phyloP scores from a whole-genome alignment of 2,888 invertebrate species.

The Drosophila buzzatii region DNA sequence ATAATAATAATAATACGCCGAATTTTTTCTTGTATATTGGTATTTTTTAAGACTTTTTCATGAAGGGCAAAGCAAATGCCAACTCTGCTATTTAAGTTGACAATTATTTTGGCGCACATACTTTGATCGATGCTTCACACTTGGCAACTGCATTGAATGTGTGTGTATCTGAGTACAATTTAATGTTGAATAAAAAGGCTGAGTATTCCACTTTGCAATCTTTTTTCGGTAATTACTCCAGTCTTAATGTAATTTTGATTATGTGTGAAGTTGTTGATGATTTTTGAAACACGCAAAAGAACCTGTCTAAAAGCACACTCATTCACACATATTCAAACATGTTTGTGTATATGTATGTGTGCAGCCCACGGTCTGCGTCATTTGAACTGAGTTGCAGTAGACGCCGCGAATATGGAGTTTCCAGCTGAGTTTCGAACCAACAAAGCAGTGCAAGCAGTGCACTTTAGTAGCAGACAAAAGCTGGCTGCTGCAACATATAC shows the following conservation, averaged over 20 bases:
- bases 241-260: background rate
- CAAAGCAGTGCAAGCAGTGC: conserved; percentile 15
- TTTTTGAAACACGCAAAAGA: background rate
- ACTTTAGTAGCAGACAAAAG: background rate
- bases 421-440: background rate
- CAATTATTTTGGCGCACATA: background rate
- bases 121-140: background rate
- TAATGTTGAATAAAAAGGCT: background rate
- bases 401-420: background rate
- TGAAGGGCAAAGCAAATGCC: background rate
- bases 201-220: background rate
- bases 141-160: background rate
- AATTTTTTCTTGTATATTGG: background rate
- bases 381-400: background rate
- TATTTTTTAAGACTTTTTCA: background rate
- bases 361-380: background rate
- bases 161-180: background rate
- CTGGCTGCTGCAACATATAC: background rate
- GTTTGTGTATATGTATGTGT: no score
- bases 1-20: background rate
- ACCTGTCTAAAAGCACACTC: background rate
- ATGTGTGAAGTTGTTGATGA: no score
- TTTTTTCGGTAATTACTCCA: background rate
- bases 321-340: background rate
- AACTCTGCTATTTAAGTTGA: background rate